These are phyloP conservation scores for Lasius fuliginosus DNA, from an alignment of 2,888 invertebrate genomes.

Conservation along the genomic window DNA sequence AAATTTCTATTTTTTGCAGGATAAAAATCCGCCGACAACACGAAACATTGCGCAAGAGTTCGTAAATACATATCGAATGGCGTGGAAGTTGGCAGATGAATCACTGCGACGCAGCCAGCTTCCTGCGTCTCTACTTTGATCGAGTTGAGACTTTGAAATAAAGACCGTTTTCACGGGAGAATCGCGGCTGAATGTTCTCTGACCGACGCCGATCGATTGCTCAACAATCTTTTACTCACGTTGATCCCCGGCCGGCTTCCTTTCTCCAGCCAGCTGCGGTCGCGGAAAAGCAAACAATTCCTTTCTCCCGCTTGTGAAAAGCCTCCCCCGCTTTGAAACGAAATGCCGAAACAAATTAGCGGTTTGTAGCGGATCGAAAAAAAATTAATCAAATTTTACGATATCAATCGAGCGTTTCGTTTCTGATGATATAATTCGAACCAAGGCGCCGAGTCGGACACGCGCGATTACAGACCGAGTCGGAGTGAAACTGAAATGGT, in stretches of 20 bases:
- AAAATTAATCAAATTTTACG: neutral
- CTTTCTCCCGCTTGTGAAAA: constrained; percentile 41
- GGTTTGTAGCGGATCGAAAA: neutral
- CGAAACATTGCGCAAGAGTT: neutral
- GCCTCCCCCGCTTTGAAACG: neutral
- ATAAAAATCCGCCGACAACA: neutral
- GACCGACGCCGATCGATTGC: constrained; percentile 37
- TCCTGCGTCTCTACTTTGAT: neutral
- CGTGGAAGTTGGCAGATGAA: constrained; percentile 19
- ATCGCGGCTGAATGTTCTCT: neutral
- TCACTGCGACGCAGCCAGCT: neutral
- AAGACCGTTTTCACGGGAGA: neutral
- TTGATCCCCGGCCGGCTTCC: constrained; percentile 23
- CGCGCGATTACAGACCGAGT: constrained; percentile 71
- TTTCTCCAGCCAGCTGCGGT: constrained; percentile 32
- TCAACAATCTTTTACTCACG: constrained; percentile 61
- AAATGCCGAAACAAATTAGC: neutral
- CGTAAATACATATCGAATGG: constrained; percentile 15
- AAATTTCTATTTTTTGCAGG: neutral
- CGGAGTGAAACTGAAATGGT: constrained; percentile 76
- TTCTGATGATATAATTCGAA: constrained; percentile 1
- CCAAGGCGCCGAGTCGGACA: constrained; percentile 53
- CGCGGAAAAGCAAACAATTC: constrained; percentile 56
- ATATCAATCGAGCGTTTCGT: neutral
- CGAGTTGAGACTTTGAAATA: neutral